Conservation (phyloP, 2,113 vertebrate species). For the Eublepharis macularius region DNA sequence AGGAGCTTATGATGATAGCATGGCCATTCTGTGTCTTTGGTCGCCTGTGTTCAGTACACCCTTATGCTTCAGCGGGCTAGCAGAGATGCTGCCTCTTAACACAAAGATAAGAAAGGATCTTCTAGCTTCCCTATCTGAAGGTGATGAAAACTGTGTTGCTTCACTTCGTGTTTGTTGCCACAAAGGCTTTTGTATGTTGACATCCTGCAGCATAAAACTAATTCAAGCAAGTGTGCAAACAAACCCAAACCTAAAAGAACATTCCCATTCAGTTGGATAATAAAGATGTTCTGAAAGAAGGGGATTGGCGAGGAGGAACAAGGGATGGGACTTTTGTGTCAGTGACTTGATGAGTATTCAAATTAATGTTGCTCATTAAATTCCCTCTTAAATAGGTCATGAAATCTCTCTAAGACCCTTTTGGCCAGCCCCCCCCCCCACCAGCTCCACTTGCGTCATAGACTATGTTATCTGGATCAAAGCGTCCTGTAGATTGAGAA, state of each 20-base stretch:
- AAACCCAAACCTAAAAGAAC: constrained; percentile 17
- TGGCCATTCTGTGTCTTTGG: too few relatives aligned
- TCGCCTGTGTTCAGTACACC: constrained; percentile 32
- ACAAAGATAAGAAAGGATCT: constrained; percentile 19
- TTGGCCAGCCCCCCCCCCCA: neutral
- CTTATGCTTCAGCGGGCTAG: constrained; percentile 38
- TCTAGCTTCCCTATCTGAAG: too few relatives aligned
- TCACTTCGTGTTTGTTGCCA: constrained; percentile 39
- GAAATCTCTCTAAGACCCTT: neutral
- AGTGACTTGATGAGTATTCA: neutral
- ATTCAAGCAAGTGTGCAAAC: constrained; percentile 47
- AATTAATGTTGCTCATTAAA: fast-evolving
- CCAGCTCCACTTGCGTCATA: neutral
- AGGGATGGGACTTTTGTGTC: neutral
- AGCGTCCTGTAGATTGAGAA: neutral
- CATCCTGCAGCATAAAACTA: constrained; percentile 37
- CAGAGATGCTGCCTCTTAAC: constrained; percentile 7
- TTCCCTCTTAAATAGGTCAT: neutral
- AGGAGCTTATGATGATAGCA: too few relatives aligned
- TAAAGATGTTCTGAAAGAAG: constrained; percentile 34
- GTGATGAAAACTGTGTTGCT: neutral
- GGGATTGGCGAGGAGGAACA: constrained; percentile 40
- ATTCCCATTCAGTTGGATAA: constrained; percentile 47
- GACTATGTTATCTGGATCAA: too few relatives aligned
- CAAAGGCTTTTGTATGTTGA: neutral